Evolutionary conservation across 2,113 vertebrate genomes (phyloP).

Genomic region (Misgurnus anguillicaudatus): DNA sequence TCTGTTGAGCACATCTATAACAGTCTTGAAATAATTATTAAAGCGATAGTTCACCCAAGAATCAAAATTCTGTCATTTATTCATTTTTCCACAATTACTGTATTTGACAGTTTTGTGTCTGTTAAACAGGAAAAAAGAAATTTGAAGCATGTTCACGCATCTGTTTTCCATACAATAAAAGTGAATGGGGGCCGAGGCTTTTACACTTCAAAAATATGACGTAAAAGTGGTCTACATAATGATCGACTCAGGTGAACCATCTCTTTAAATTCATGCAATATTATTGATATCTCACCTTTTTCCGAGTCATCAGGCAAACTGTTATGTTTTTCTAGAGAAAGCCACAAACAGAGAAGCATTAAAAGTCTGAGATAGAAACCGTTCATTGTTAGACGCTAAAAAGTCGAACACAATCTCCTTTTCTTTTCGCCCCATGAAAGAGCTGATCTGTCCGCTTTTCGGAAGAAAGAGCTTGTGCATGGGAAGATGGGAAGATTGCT

Average conservation of each 20-base stretch:
- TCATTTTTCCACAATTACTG: too few species aligned
- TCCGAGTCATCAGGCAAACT: neutral
- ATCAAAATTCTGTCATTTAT: too few species aligned
- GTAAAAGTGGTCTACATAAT: too few species aligned
- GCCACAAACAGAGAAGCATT: conserved; percentile 45
- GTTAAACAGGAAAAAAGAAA: neutral
- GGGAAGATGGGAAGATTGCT: conserved; percentile 74
- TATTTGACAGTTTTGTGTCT: too few species aligned
- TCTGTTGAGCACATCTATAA: too few species aligned
- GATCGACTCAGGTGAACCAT: neutral
- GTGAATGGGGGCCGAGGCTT: neutral
- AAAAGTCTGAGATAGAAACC: conserved; percentile 57
- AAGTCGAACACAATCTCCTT: conserved; percentile 57
- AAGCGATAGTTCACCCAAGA: too few species aligned
- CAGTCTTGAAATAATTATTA: too few species aligned
- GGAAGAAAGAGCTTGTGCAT: conserved; percentile 66
- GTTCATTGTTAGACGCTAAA: conserved; percentile 65
- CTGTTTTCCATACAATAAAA: neutral
- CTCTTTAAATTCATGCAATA: neutral
- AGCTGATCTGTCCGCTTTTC: conserved; percentile 57
- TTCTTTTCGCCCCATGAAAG: conserved; percentile 60
- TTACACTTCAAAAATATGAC: neutral
- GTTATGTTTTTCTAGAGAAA: conserved; percentile 34
- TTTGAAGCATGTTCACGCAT: too few species aligned
- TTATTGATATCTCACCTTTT: conserved; percentile 43